Evolutionary conservation across 2,113 vertebrate genomes (phyloP).

Genomic region (Polypterus bichir): DNA sequence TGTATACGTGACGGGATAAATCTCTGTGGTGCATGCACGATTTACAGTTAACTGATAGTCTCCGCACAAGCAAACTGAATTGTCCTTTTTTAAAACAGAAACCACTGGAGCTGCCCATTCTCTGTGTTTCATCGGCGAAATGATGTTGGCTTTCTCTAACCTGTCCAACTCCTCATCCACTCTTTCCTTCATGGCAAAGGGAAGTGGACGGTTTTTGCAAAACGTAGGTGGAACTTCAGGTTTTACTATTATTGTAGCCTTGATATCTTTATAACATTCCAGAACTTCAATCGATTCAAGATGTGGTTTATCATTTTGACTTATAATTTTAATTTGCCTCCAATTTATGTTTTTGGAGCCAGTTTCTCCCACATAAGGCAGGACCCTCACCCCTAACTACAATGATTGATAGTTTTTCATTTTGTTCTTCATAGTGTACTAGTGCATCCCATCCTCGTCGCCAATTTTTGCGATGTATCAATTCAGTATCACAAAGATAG

Average conservation of each 20-base stretch:
- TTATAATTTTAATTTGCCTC: constrained; percentile 1
- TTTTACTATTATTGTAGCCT: constrained; percentile 14
- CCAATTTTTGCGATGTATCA: too few relatives aligned
- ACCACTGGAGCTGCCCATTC: constrained; percentile 18
- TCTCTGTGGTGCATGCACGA: constrained; percentile 14
- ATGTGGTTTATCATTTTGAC: background rate
- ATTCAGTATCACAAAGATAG: too few relatives aligned
- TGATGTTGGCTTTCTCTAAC: constrained; percentile 6
- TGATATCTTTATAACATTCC: constrained; percentile 2
- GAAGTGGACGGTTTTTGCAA: constrained; percentile 9
- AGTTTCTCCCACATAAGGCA: constrained; percentile 13
- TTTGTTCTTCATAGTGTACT: constrained; percentile 2
- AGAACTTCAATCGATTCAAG: too few relatives aligned
- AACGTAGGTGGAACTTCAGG: constrained; percentile 9
- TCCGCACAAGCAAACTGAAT: constrained; percentile 10
- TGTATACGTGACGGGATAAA: constrained; percentile 11
- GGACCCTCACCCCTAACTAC: constrained; percentile 5
- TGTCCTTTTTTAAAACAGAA: constrained; percentile 13
- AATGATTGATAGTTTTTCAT: background rate
- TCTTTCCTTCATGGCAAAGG: constrained; percentile 15
- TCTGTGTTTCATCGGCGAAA: constrained; percentile 14
- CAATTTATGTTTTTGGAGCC: constrained; percentile 9
- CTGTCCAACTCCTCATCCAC: constrained; percentile 6
- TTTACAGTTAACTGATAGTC: constrained; percentile 21
- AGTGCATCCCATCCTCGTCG: too few relatives aligned